These are phyloP conservation scores for Acanthiza pusilla DNA, from an alignment of 2,797 vertebrate species.

Conservation along the genomic window DNA sequence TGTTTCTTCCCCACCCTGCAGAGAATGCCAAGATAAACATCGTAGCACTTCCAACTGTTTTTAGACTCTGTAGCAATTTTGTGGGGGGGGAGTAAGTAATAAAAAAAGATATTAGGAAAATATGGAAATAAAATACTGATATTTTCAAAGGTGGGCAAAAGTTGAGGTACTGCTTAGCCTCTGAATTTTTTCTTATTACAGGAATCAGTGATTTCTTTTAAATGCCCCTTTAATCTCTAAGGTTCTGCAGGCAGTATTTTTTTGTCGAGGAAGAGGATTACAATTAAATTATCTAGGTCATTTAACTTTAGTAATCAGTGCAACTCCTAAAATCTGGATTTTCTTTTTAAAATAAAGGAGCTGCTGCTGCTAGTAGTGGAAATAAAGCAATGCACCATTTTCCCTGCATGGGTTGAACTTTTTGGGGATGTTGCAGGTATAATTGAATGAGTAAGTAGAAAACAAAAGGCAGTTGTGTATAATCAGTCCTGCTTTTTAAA, in stretches of 20 bases:
- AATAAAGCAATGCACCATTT: neutral
- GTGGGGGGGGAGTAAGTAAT: neutral
- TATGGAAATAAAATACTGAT: neutral
- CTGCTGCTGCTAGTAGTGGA: neutral
- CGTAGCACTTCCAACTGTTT: neutral
- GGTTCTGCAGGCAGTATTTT: neutral
- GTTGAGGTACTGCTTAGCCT: neutral
- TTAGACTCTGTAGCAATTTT: neutral
- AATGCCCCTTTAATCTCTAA: neutral
- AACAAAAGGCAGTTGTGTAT: neutral
- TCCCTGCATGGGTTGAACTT: neutral
- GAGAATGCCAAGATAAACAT: neutral
- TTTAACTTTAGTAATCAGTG: conserved; percentile 8
- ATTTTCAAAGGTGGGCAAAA: neutral
- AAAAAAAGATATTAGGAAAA: neutral
- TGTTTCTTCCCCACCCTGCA: conserved; percentile 7
- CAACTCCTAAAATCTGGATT: neutral
- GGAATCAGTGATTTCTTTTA: neutral
- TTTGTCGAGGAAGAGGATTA: neutral
- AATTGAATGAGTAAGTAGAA: neutral
- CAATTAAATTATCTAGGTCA: conserved; percentile 6
- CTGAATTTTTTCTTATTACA: neutral
- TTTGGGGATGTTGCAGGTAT: neutral
- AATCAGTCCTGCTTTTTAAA: neutral
- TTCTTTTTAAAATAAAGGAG: neutral